Evolutionary conservation across 2,113 vertebrate genomes (phyloP).

Genomic region (Camelus bactrianus): DNA sequence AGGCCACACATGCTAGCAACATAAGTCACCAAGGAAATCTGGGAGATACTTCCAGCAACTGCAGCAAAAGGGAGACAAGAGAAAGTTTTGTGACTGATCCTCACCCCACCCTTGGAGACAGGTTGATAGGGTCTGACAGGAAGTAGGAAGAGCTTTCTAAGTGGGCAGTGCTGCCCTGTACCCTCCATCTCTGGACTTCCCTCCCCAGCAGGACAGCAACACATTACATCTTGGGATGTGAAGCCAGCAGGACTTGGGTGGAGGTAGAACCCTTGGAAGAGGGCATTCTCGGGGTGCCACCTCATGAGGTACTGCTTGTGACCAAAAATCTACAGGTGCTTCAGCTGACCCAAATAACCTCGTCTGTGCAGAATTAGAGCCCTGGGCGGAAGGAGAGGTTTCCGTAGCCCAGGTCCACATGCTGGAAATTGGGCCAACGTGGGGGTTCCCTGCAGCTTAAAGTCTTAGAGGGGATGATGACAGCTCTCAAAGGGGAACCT

Average conservation of each 20-base stretch:
- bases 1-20: not conserved
- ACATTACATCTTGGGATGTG: not conserved
- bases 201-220: not conserved
- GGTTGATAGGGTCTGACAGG: not conserved
- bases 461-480: not conserved
- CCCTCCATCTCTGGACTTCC: rapidly evolving
- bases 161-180: not conserved
- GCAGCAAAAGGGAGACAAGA: not conserved
- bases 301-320: not conserved
- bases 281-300: not conserved
- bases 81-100: not conserved
- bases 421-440: not conserved
- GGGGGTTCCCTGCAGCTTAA: not conserved
- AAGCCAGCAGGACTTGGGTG: not conserved
- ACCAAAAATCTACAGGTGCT: not conserved
- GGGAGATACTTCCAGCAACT: not conserved
- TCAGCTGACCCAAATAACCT: not conserved
- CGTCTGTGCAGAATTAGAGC: not conserved
- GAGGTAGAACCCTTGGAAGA: not conserved
- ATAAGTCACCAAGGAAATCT: not conserved
- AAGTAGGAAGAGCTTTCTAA: not conserved
- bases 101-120: not conserved
- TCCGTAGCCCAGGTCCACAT: not conserved
- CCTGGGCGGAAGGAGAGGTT: not conserved
- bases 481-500: not conserved